phyloP scores from a whole-genome alignment of 2,888 invertebrate genomes.

The Chrysodeixis includens region DNA sequence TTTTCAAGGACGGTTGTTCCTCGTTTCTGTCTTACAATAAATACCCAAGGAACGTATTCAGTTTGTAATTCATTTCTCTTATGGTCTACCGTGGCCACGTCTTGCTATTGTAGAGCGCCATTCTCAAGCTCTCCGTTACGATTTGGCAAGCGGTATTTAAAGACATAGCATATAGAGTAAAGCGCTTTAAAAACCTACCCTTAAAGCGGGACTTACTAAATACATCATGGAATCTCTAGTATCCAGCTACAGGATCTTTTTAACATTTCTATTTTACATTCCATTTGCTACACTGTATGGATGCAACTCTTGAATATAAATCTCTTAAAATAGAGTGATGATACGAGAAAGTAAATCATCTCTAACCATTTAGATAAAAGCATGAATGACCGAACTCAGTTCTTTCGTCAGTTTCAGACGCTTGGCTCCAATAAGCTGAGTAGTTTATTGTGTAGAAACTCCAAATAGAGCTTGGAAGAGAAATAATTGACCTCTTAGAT shows the following conservation, averaged over 20 bases:
- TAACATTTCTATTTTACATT: no score
- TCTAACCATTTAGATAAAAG: not conserved
- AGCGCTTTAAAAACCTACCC: not conserved
- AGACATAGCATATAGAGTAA: no score
- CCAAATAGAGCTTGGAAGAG: not conserved
- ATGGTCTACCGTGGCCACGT: no score
- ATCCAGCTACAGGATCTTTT: no score
- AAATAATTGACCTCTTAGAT: not conserved
- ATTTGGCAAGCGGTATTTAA: no score
- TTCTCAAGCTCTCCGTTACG: no score
- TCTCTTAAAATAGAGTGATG: not conserved
- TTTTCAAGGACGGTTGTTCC: no score
- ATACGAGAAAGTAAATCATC: not conserved
- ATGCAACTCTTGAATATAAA: not conserved
- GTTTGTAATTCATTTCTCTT: no score
- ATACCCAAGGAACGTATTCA: no score
- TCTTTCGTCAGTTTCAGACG: not conserved
- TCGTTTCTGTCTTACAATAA: no score
- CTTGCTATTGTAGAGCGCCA: no score
- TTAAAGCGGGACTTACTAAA: not conserved
- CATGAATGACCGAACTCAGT: not conserved
- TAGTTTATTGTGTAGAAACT: slow-evolving; percentile 4
- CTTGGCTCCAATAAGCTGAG: not conserved
- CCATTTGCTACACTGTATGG: no score
- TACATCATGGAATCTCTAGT: not conserved